phyloP scores from a whole-genome alignment of 2,113 vertebrate species.

The Forbesichthys papilliferus region DNA sequence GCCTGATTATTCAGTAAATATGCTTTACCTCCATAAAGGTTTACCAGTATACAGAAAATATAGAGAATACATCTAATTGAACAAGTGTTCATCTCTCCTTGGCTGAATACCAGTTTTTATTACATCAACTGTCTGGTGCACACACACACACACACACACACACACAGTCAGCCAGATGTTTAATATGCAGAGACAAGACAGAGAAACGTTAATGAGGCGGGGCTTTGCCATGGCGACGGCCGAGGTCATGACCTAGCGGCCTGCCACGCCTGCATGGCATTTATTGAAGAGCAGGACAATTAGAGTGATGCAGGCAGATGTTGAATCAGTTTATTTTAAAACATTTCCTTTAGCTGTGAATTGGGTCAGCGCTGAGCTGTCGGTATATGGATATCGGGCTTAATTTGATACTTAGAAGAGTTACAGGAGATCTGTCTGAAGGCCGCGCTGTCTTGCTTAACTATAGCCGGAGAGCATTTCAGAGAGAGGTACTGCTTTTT shows the following conservation, averaged over 20 bases:
- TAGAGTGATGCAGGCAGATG: constrained; percentile 39
- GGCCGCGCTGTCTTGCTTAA: constrained; percentile 6
- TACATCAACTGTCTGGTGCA: neutral
- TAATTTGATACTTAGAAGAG: constrained; percentile 19
- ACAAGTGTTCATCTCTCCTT: neutral
- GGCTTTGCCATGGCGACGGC: constrained; percentile 58
- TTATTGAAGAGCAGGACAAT: constrained; percentile 61
- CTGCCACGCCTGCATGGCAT: constrained; percentile 59
- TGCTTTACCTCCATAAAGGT: neutral
- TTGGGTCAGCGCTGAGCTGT: neutral
- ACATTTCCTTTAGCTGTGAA: constrained; percentile 1
- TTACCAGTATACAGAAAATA: neutral
- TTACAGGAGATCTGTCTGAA: constrained; percentile 9
- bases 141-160: neutral
- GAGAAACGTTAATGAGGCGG: constrained; percentile 58
- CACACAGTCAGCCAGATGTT: constrained; percentile 23
- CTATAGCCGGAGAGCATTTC: neutral
- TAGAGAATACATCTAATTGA: neutral
- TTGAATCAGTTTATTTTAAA: constrained; percentile 23
- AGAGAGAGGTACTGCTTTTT: constrained; percentile 6
- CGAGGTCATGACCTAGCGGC: constrained; percentile 62
- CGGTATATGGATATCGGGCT: neutral
- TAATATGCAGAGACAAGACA: constrained; percentile 60
- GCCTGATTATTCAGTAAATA: no score
- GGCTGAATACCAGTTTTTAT: neutral